Base-by-base conservation (phyloP, 2,888 invertebrate genomes). In the Meandrusa payeni region DNA sequence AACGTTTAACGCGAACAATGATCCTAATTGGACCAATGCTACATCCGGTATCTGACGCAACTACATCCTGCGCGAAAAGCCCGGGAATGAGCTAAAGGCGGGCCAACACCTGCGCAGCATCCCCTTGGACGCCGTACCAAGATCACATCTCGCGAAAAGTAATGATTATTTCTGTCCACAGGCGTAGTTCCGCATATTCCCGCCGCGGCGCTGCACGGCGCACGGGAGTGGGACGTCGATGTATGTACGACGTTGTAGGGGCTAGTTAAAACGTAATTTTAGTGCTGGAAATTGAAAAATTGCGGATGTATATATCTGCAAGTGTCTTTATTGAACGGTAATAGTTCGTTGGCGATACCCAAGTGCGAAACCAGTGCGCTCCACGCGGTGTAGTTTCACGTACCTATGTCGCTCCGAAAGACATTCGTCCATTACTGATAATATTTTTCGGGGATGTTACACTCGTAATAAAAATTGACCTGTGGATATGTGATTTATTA, bases 151-250 rank as follows among this genome's bases (percentile, higher is more conserved):
- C 78, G 76, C 76, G 79, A 81, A 85, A 88, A 88, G 82, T 88
- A 88, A 88, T 86, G 88, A 88, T 88, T 88, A 88, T 88, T 88
- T 87, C 75, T 81, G 87, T 86, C 80, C 78, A 73, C 71, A 72
- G 72, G 59, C 69, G 66, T 80, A 79, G 82, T 86, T 78, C 78
- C 73, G 67, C 81, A 74, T 73, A 76, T 66, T 76, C 76, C 80
- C 87, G 78, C 58, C 48, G 71, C 59, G 66, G 85, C 85, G 85
- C 81, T 79, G 65, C 61, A 57, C 63, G 53, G 48, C 46, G 48
- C 48, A 50, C 75, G 69, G 71, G 70, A 69, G 64, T 66, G 57
- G 64, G 68, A 69, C 62, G 64, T 58, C 69, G 70, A 67, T 64
- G 69, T 76, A 76, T 69, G 69, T 77, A 76, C 69, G 66, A 70